phyloP scores from a whole-genome alignment of 2,113 vertebrate genomes.

The Hemiscyllium ocellatum region DNA sequence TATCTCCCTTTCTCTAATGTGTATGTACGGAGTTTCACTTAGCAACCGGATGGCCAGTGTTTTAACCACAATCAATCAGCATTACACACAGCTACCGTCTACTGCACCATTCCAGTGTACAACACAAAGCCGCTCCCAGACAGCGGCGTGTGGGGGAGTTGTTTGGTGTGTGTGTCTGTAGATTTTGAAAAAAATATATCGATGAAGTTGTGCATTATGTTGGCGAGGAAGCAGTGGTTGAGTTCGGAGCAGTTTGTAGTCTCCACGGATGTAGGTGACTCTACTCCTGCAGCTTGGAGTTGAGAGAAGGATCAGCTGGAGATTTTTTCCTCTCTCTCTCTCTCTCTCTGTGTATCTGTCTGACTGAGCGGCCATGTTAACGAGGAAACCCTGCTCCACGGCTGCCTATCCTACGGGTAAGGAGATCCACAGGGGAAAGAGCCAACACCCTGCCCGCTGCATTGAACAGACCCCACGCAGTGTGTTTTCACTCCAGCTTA shows the following conservation, averaged over 20 bases:
- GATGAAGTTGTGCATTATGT: constrained; percentile 27
- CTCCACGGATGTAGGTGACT: constrained; percentile 19
- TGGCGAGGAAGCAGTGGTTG: background rate
- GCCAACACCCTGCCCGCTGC: background rate
- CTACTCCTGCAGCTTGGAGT: constrained; percentile 3
- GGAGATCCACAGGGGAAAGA: constrained; percentile 44
- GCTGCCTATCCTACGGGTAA: constrained; percentile 75
- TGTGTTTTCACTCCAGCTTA: background rate
- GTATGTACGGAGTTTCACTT: constrained; percentile 38
- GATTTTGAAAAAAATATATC: background rate
- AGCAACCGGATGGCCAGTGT: constrained; percentile 38
- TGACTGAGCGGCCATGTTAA: constrained; percentile 86
- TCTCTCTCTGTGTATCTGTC: constrained; percentile 41
- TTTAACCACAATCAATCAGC: background rate
- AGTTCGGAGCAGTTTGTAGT: constrained; percentile 27
- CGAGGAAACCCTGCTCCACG: constrained; percentile 77
- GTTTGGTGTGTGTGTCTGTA: background rate
- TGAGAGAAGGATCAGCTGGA: constrained; percentile 31
- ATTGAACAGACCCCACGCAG: background rate
- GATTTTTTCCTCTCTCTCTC: constrained; percentile 48
- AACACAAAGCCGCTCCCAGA: constrained; percentile 12
- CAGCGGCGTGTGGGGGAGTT: background rate
- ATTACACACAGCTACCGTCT: background rate
- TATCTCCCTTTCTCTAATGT: constrained; percentile 4
- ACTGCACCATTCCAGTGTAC: background rate